Conservation (phyloP, 2,888 invertebrate species). For the Polylopha cassiicola region DNA sequence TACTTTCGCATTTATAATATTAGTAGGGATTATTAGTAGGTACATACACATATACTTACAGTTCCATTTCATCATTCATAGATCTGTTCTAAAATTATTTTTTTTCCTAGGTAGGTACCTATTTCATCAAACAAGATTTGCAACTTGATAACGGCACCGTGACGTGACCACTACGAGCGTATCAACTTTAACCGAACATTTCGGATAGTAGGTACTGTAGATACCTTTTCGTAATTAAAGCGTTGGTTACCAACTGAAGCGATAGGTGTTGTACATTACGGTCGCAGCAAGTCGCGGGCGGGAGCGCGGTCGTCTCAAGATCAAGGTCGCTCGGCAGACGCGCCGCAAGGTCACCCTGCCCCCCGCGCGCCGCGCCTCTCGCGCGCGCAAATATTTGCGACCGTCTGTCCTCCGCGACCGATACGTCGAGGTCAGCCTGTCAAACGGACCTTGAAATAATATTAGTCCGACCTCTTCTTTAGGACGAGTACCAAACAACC, state of each 20-base stretch:
- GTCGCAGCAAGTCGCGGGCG: conserved; percentile 29
- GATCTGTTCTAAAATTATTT: too few species aligned
- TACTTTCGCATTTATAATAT: too few species aligned
- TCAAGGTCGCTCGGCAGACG: conserved; percentile 73
- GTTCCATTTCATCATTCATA: too few species aligned
- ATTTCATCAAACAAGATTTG: too few species aligned
- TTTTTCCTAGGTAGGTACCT: too few species aligned
- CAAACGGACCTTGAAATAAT: conserved; percentile 71
- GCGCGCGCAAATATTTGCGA: conserved; percentile 73
- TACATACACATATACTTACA: too few species aligned
- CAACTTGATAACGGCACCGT: too few species aligned
- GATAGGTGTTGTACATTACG: conserved; percentile 53
- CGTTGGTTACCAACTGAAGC: conserved; percentile 40
- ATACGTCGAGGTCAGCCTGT: conserved; percentile 74
- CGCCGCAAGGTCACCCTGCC: conserved; percentile 64
- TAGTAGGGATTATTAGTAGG: too few species aligned
- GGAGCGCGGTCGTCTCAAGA: conserved; percentile 73
- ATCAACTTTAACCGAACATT: too few species aligned
- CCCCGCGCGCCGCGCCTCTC: conserved; percentile 33
- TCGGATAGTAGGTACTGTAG: conserved; percentile 5
- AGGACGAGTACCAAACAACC: conserved; percentile 54
- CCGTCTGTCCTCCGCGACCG: conserved; percentile 76
- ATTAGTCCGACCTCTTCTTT: conserved; percentile 67
- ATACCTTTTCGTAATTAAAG: conserved; percentile 25
- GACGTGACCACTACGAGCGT: too few species aligned